These are phyloP conservation scores for Aeoliscus strigatus DNA, from an alignment of 2,797 vertebrate species.

Conservation along the genomic window DNA sequence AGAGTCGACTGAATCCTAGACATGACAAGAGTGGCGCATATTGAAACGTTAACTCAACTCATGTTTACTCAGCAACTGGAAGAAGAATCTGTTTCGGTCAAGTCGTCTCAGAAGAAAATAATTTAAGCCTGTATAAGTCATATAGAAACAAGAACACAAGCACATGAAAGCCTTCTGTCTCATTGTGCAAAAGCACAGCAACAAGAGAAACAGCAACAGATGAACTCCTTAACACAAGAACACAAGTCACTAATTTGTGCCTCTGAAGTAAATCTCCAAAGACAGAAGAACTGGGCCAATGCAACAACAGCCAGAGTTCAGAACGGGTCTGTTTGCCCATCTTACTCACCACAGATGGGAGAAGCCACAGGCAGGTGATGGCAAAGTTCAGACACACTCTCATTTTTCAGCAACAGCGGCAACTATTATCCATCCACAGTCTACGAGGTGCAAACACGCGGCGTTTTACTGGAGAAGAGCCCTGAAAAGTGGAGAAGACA, in stretches of 20 bases:
- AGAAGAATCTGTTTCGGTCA: too few species aligned
- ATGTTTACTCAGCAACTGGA: too few species aligned
- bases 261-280: not conserved
- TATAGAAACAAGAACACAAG: not conserved
- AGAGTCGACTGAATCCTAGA: slow-evolving; percentile 16
- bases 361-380: slow-evolving; percentile 65
- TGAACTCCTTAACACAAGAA: too few species aligned
- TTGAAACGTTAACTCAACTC: too few species aligned
- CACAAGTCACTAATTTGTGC: too few species aligned
- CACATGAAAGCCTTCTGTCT: not conserved
- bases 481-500: slow-evolving; percentile 32
- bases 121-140: not conserved
- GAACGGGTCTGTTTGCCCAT: not conserved
- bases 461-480: slow-evolving; percentile 28
- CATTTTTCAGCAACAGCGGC: slow-evolving; percentile 45
- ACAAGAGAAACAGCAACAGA: slow-evolving; percentile 2
- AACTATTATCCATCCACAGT: slow-evolving; percentile 31
- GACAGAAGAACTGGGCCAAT: not conserved
- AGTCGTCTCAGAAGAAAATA: too few species aligned
- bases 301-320: not conserved
- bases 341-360: slow-evolving; percentile 61
- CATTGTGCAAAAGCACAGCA: slow-evolving; percentile 10
- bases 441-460: not conserved
- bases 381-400: slow-evolving; percentile 64
- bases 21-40: too few species aligned